These are phyloP conservation scores for Cephus rjabovi DNA, from an alignment of 2,888 invertebrate genomes.

Conservation along the genomic window DNA sequence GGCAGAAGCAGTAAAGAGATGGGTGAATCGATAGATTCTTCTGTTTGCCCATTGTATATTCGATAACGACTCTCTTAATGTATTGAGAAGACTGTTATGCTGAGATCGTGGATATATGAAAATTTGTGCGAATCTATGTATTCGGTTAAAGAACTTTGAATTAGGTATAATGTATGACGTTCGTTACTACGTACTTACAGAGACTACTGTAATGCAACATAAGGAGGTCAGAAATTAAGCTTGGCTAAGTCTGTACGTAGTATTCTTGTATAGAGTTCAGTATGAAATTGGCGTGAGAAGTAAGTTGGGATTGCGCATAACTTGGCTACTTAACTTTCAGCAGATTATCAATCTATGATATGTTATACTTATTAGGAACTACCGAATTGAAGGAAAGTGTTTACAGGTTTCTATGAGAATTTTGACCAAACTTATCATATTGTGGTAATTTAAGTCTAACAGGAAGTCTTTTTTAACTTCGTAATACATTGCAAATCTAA, in stretches of 20 bases:
- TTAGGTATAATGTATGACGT: not conserved
- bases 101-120: not conserved
- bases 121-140: not conserved
- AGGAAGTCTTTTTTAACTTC: constrained; percentile 34
- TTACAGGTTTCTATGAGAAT: constrained; percentile 10
- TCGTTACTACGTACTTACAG: not conserved
- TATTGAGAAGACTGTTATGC: not conserved
- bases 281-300: not conserved
- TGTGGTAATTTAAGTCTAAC: constrained; percentile 24
- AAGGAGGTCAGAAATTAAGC: not conserved
- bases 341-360: not conserved
- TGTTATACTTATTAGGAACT: not conserved
- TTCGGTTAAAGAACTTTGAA: not conserved
- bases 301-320: not conserved
- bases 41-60: not conserved
- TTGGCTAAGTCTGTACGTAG: too few species aligned
- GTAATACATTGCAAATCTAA: constrained; percentile 20
- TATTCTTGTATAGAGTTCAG: too few species aligned
- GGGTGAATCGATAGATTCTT: constrained; percentile 74
- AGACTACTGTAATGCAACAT: not conserved
- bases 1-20: constrained; percentile 76
- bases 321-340: not conserved
- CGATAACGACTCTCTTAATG: not conserved
- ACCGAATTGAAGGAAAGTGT: not conserved
- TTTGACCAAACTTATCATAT: constrained; percentile 37